Percentiles rank a stretch among this genome's conserved stretches.
Conservation (phyloP, 92 coral and sea anemone species). For the Montipora capitata region DNA sequence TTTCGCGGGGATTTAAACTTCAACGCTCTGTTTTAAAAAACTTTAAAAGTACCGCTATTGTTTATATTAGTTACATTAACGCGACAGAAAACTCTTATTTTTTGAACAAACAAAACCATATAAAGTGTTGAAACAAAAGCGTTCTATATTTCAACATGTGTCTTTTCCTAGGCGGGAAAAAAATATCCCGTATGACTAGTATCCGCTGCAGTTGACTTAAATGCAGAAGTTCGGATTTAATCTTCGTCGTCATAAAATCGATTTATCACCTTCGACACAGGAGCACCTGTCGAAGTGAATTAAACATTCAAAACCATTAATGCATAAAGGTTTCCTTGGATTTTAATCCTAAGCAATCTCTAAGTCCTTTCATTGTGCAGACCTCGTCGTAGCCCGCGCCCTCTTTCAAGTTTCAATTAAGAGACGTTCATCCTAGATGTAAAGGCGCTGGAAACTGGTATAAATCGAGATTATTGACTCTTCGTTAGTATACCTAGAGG, state of each 20-base stretch:
- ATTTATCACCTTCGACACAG: neutral
- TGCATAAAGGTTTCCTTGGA: slow-evolving; percentile 13
- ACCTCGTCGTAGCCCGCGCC: neutral
- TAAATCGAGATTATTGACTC: neutral
- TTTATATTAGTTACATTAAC: neutral
- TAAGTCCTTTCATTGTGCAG: neutral
- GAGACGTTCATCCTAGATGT: neutral
- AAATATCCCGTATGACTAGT: neutral
- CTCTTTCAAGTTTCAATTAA: neutral
- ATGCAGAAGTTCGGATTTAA: neutral
- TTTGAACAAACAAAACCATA: neutral
- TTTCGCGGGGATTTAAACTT: too few relatives aligned
- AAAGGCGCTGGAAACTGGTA: neutral
- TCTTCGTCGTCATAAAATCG: neutral
- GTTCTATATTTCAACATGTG: neutral
- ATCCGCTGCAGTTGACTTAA: neutral
- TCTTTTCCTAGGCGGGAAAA: neutral
- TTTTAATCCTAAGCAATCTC: neutral
- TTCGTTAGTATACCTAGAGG: neutral
- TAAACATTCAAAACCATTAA: slow-evolving; percentile 11
- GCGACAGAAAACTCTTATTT: neutral
- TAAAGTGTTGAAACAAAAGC: neutral
- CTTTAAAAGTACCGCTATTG: neutral
- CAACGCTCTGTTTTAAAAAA: too few relatives aligned
- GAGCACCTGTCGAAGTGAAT: slow-evolving; percentile 16